Evolutionary conservation across 2,797 vertebrate genomes (phyloP).

Genomic region (Alfaro cultratus): DNA sequence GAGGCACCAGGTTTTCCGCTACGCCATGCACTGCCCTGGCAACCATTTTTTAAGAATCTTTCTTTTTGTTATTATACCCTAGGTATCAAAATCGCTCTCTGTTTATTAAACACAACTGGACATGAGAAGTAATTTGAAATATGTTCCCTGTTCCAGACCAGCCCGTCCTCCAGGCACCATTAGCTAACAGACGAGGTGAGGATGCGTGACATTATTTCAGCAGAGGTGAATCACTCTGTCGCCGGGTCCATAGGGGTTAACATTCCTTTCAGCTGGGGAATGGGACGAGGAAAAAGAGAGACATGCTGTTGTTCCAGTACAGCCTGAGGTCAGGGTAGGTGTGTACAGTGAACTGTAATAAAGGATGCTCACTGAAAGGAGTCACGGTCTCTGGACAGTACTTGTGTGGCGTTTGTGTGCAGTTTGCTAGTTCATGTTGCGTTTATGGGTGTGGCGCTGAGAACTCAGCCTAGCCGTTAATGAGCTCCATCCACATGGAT

Average conservation of each 20-base stretch:
- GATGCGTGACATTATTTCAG: conserved; percentile 65
- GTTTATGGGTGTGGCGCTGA: conserved; percentile 22
- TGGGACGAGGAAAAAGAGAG: conserved; percentile 22
- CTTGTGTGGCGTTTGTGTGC: conserved; percentile 19
- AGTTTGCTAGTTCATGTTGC: background rate
- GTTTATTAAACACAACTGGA: conserved; percentile 16
- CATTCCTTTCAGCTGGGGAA: conserved; percentile 53
- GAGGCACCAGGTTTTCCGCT: background rate
- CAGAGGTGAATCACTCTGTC: conserved; percentile 70
- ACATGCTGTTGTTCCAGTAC: background rate
- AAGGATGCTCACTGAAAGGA: conserved; percentile 42
- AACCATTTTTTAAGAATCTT: background rate
- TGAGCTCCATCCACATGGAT: conserved; percentile 36
- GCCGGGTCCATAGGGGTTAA: conserved; percentile 61
- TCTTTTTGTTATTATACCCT: background rate
- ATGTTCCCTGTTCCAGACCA: conserved; percentile 31
- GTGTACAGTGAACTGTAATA: conserved; percentile 48
- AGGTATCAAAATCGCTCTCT: background rate
- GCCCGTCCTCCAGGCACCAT: conserved; percentile 67
- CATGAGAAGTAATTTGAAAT: conserved; percentile 16
- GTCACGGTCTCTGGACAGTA: conserved; percentile 41
- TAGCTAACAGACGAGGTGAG: conserved; percentile 71
- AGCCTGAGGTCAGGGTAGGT: conserved; percentile 62
- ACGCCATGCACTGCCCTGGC: background rate
- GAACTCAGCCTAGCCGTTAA: conserved; percentile 42